Evolutionary conservation across 2,888 invertebrate species (phyloP).

Genomic region (Pyralis farinalis): DNA sequence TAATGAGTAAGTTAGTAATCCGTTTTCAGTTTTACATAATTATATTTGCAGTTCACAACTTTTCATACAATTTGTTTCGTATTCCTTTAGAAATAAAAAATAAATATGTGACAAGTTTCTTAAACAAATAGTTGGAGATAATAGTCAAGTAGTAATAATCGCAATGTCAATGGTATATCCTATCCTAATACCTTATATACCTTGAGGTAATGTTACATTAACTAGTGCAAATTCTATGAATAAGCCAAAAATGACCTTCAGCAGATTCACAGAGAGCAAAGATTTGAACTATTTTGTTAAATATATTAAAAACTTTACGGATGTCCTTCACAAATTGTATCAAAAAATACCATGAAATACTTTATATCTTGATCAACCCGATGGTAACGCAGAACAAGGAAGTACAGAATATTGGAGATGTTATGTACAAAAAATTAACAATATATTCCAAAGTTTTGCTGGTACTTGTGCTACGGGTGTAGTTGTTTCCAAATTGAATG

Average conservation of each 20-base stretch:
- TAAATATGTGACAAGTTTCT: conserved; percentile 25
- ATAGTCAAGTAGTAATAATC: too few species aligned
- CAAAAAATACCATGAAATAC: not conserved
- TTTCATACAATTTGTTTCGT: not conserved
- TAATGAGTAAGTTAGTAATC: too few species aligned
- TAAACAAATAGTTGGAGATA: conserved; percentile 12
- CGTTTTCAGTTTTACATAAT: too few species aligned
- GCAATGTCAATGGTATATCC: conserved; percentile 15
- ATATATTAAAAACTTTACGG: not conserved
- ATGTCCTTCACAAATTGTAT: not conserved
- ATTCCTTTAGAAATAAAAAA: conserved; percentile 37
- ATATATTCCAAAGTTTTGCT: conserved; percentile 85
- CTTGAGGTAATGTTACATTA: conserved; percentile 32
- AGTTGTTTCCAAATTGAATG: conserved; percentile 78
- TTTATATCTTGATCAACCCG: not conserved
- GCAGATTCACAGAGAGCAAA: not conserved
- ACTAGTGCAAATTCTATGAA: conserved; percentile 18
- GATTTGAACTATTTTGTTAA: not conserved
- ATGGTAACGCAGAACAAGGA: not conserved
- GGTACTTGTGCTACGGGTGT: conserved; percentile 89
- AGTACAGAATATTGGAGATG: conserved; percentile 41
- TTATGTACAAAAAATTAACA: conserved; percentile 47
- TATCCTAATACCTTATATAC: too few species aligned
- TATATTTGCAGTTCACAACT: not conserved
- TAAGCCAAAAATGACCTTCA: conserved; percentile 17